Evolutionary conservation across 1,140 invertebrate species (phyloP), one percentile per base, ranked within the genome.

Genomic region (Drosophila mojavensis): DNA sequence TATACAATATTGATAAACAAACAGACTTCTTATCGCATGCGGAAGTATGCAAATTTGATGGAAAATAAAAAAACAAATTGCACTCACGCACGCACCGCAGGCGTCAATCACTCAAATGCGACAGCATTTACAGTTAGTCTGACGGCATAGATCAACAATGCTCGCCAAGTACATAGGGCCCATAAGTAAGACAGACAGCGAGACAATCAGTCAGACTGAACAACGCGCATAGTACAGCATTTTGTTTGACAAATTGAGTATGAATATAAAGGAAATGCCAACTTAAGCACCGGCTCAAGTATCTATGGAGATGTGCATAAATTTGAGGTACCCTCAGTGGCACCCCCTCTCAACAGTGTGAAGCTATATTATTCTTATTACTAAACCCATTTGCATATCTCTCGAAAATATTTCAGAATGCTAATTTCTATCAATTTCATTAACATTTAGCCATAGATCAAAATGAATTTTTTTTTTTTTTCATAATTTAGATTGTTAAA

Each of bases 61-160:
- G 59, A 50, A 62, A 62, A 59, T 54, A 56, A 45, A 62, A 62
- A 69, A 79, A 63, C 56, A 68, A 74, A 74, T 48, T 63, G 58
- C 72, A 65, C 56, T 68, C 77, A 70, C 73, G 61, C 77, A 69
- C 61, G 6, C 50, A 64, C 74, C 74, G 11, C 53, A 41, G 72
- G 77, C 73, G 69, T 66, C 78, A 84, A 85, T 84, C 78, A 84
- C 78, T 85, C 81, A 85, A 67, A 67, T 51, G 74, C 67, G 69
- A 77, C 81, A 64, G 60, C 77, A 73, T 66, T 76, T 73, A 70
- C 54, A 81, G 81, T 53, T 80, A 75, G 50, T 47, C 56, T 5
- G 56, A 36, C 45, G 56, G 43, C 45, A 56, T 51, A 69, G 65
- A 69, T 63, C 71, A 69, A 58, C 58, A 48, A 69, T 65, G 26